Conservation (phyloP, 2,113 vertebrate species). For the Mormyrus iriodes region DNA sequence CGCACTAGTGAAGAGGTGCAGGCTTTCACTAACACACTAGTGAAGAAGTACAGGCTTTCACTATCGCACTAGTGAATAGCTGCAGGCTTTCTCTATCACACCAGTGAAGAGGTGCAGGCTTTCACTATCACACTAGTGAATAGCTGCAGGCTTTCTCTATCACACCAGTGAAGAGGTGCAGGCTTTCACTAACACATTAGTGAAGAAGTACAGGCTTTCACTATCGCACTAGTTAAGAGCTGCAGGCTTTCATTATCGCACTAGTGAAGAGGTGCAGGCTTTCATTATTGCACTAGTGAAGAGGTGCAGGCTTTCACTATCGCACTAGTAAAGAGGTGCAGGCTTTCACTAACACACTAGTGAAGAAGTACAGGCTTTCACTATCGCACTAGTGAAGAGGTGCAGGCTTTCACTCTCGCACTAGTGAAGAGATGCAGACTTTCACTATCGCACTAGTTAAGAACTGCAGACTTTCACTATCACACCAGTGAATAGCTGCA, state of each 20-base stretch:
- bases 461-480: background rate
- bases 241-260: background rate
- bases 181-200: background rate
- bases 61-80: too few species aligned
- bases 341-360: background rate
- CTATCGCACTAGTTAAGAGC: background rate
- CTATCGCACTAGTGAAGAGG: background rate
- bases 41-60: too few species aligned
- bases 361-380: background rate
- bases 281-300: background rate
- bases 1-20: too few species aligned
- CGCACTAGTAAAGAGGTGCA: background rate
- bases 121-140: too few species aligned
- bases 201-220: background rate
- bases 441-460: background rate
- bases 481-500: background rate
- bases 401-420: too few species aligned
- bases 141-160: background rate
- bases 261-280: background rate
- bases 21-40: too few species aligned
- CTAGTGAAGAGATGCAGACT: background rate
- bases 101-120: too few species aligned
- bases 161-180: background rate
- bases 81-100: too few species aligned
- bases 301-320: background rate